Percentiles rank a stretch among this genome's conserved stretches.
Conservation (phyloP, 1,140 invertebrate species). For the Drosophila ercepeae region DNA sequence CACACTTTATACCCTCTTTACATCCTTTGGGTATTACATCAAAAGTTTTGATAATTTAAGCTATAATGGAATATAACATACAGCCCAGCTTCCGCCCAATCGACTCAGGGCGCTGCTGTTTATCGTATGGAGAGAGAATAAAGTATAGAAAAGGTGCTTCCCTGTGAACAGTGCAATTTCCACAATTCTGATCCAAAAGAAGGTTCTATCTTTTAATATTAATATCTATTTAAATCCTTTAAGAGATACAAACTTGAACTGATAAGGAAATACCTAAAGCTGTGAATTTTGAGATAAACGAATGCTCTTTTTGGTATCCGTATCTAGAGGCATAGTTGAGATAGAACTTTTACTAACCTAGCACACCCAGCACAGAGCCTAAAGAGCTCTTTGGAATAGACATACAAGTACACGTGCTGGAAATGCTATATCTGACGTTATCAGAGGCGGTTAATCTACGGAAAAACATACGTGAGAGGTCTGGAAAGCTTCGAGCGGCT, state of each 20-base stretch:
- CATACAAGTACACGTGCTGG: conserved; percentile 33
- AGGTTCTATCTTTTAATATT: too few relatives aligned
- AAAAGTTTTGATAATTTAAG: too few relatives aligned
- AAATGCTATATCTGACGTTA: conserved; percentile 30
- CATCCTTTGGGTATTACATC: too few relatives aligned
- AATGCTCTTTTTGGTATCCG: not conserved
- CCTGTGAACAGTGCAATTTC: too few relatives aligned
- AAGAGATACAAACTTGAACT: not conserved
- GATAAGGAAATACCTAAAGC: not conserved
- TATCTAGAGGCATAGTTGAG: conserved; percentile 9
- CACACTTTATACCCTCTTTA: too few relatives aligned
- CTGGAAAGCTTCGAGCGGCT: conserved; percentile 16
- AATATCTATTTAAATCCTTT: not conserved
- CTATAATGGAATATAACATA: too few relatives aligned
- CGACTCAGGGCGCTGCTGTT: too few relatives aligned
- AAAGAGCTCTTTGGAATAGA: conserved; percentile 17
- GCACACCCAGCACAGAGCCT: conserved; percentile 30
- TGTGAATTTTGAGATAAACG: not conserved
- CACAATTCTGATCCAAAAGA: too few relatives aligned
- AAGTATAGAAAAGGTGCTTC: too few relatives aligned
- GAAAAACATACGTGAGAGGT: conserved; percentile 27
- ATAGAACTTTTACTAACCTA: conserved; percentile 28
- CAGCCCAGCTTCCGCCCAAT: too few relatives aligned
- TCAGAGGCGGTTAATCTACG: conserved; percentile 35
- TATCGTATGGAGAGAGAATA: too few relatives aligned